A percentile compares a stretch with the other conserved stretches of the same genome.
These are phyloP conservation scores for Masticophis lateralis DNA, from an alignment of 2,797 vertebrate species.

Conservation along the genomic window DNA sequence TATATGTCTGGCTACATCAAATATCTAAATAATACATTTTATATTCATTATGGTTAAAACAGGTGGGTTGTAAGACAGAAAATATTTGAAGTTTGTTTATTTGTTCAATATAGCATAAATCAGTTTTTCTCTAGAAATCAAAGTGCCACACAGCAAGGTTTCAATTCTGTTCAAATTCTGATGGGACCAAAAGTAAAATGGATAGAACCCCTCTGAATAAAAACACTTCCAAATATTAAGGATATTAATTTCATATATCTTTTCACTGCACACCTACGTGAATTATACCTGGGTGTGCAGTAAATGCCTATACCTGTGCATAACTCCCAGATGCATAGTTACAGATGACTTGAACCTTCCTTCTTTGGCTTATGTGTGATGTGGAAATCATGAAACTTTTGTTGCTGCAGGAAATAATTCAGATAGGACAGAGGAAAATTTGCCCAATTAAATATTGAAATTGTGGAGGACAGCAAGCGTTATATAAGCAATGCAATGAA, in stretches of 20 bases:
- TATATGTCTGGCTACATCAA: neutral
- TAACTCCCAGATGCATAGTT: neutral
- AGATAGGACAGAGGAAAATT: neutral
- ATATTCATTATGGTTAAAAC: neutral
- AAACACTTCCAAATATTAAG: neutral
- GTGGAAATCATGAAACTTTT: neutral
- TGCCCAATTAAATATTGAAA: neutral
- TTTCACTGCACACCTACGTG: neutral
- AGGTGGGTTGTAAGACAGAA: neutral
- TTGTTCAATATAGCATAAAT: neutral
- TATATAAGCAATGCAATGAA: neutral
- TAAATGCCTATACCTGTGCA: neutral
- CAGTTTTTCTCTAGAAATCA: neutral
- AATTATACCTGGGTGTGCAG: neutral
- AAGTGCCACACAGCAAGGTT: neutral
- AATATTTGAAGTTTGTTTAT: neutral
- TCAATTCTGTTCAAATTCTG: neutral
- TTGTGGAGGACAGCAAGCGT: neutral
- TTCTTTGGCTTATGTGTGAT: neutral
- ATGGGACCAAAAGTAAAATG: neutral
- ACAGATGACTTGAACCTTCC: neutral
- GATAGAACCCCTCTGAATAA: neutral
- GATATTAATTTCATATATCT: neutral
- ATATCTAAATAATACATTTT: neutral
- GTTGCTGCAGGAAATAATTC: neutral